phyloP scores from a whole-genome alignment of 1,140 invertebrate species.

The Halictus rubicundus region DNA sequence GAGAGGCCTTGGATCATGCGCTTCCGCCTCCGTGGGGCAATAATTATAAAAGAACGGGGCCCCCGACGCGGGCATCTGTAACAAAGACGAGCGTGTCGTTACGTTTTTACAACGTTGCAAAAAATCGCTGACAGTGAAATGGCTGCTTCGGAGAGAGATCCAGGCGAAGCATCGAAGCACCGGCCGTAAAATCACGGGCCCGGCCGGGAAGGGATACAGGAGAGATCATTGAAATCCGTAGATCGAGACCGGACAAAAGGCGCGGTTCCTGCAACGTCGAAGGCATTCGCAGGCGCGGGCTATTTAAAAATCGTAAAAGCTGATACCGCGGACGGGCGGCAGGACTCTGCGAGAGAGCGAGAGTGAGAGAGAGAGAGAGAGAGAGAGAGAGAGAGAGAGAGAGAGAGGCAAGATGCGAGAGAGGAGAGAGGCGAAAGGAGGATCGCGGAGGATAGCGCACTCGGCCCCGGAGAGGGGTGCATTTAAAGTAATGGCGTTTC shows the following conservation, averaged over 20 bases:
- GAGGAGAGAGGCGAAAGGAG: conserved; percentile 32
- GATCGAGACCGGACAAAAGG: conserved; percentile 58
- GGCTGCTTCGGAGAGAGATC: not conserved
- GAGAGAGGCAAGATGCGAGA: not conserved
- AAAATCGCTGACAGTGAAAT: conserved; percentile 22
- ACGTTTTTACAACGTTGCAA: conserved; percentile 33
- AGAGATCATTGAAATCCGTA: conserved; percentile 49
- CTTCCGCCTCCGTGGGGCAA: not conserved
- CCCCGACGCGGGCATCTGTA: not conserved
- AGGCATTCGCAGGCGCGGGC: conserved; percentile 63
- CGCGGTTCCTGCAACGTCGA: conserved; percentile 50
- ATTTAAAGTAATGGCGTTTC: conserved; percentile 81
- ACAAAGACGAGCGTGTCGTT: conserved; percentile 26
- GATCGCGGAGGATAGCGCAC: conserved; percentile 56
- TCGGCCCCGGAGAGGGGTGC: conserved; percentile 68
- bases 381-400: conserved; percentile 38
- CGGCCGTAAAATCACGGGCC: conserved; percentile 37
- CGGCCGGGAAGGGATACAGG: conserved; percentile 20
- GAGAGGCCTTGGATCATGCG: not conserved
- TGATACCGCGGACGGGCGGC: conserved; percentile 64
- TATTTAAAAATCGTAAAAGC: conserved; percentile 80
- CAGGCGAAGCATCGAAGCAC: conserved; percentile 13
- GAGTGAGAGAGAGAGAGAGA: conserved; percentile 31
- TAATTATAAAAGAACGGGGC: not conserved
- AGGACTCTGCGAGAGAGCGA: conserved; percentile 22